A percentile compares a stretch with the other conserved stretches of the same genome.
Evolutionary conservation across 2,888 invertebrate species (phyloP).

Genomic region (Ochropleura plecta): DNA sequence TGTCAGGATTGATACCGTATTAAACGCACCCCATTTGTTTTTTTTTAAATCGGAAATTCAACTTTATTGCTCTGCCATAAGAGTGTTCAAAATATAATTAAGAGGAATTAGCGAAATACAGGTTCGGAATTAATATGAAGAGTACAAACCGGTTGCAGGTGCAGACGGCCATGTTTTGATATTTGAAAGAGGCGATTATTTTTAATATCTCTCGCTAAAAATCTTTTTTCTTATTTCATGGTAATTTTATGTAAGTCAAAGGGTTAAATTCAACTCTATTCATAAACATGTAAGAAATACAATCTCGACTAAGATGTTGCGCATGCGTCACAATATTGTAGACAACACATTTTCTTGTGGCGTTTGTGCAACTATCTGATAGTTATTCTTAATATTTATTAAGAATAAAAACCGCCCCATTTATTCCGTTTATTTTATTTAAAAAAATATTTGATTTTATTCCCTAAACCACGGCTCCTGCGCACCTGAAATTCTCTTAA

Average conservation of each 20-base stretch:
- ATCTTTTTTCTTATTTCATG: neutral
- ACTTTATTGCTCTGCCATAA: constrained; percentile 47
- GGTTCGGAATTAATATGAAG: constrained; percentile 31
- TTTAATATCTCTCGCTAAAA: neutral
- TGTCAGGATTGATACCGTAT: constrained; percentile 81
- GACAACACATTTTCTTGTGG: neutral
- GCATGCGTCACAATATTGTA: neutral
- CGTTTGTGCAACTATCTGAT: constrained; percentile 6
- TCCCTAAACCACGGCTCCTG: no score
- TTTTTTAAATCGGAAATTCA: constrained; percentile 19
- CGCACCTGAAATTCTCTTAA: no score
- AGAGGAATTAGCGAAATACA: constrained; percentile 33
- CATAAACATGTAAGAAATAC: neutral
- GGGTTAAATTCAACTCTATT: neutral
- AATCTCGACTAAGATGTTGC: neutral
- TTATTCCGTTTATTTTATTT: no score
- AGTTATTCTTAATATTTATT: no score
- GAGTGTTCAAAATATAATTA: constrained; percentile 22
- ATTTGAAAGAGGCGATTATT: constrained; percentile 20
- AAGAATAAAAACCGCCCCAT: no score
- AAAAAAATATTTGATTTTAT: no score
- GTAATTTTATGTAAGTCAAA: neutral
- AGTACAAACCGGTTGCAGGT: constrained; percentile 34
- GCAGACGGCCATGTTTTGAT: constrained; percentile 37
- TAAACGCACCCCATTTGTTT: constrained; percentile 70